Base-by-base conservation (phyloP, 1,140 invertebrate genomes). In the Marisa cornuarietis region DNA sequence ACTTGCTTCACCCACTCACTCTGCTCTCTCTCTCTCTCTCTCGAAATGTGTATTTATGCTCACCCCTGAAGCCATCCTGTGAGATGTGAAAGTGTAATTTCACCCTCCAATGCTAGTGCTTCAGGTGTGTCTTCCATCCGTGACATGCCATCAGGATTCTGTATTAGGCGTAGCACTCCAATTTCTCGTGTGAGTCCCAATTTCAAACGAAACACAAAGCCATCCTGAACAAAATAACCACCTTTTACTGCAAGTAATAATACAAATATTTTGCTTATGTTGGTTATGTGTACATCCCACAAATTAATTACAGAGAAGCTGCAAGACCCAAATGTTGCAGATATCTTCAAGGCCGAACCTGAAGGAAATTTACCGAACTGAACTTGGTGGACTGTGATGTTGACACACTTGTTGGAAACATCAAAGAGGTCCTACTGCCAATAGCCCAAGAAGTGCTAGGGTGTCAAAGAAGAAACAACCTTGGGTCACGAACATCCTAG, bases 21-120 rank as follows among this genome's bases (percentile, higher is more conserved):
- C 31, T 42, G n/a, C 3, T 42, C n/a, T n/a, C n/a, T n/a, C n/a
- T n/a, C n/a, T n/a, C n/a, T 42, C 31, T 42, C 31, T 42, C 31
- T 42, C 6, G 2, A 2, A 42, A 42, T 42, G 31, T 42, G 49
- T 42, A 68, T 18, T 63, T 11, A 63, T 54, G 81, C 91, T 92
- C 91, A 96, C 95, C 95, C 95, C 90, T 96, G 95, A 65, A 99
- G 89, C 42, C 95, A 94, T 11, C 95, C 94, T 51, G 93, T 95
- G 0, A 98, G 87, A 90, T 94, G 94, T 0, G 96, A 96, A 76
- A 97, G 88, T 71, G 95, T 93, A 13, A 94, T 92, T 63, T 94
- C 92, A 49, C 93, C 93, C 88, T 97, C 95, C 58, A 97, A 82
- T 0, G 91, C 86, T 0, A 94, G 83, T 62, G 96, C 96, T 85